Percentiles rank a stretch among this genome's conserved stretches.
These are phyloP conservation scores for Morus bassanus DNA, from an alignment of 2,797 vertebrate species.

Conservation along the genomic window DNA sequence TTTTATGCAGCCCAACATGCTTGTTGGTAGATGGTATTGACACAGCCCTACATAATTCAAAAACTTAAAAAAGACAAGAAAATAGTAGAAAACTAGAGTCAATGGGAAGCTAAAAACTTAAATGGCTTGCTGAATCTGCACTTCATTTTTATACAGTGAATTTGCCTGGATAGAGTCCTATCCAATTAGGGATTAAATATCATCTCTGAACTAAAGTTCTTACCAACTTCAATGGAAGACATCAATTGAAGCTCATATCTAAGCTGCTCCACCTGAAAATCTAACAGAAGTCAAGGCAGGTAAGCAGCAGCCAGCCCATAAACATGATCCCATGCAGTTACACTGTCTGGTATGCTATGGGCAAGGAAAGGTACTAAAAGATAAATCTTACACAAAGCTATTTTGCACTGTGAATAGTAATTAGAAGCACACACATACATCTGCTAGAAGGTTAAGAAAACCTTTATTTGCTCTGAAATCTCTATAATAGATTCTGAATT, in stretches of 20 bases:
- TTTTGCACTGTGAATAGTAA: background rate
- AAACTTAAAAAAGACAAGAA: background rate
- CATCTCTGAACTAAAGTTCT: background rate
- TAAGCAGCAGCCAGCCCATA: background rate
- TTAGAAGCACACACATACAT: fast-evolving
- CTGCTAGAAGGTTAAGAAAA: background rate
- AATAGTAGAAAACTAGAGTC: background rate
- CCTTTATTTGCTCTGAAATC: background rate
- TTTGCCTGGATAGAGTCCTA: background rate
- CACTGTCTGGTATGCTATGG: too few species aligned
- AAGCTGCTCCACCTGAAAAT: background rate
- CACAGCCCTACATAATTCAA: background rate
- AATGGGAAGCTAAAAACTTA: background rate
- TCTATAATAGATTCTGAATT: background rate
- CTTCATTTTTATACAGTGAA: background rate
- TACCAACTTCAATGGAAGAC: background rate
- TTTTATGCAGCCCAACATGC: background rate
- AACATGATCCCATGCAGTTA: background rate
- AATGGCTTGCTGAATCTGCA: background rate
- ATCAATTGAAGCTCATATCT: background rate
- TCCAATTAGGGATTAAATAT: background rate
- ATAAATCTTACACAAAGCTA: background rate
- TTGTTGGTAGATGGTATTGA: background rate
- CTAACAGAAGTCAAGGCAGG: background rate
- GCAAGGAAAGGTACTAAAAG: background rate